Base-by-base conservation (phyloP, 2,888 invertebrate species). In the Pycnomerus fuliginosus region DNA sequence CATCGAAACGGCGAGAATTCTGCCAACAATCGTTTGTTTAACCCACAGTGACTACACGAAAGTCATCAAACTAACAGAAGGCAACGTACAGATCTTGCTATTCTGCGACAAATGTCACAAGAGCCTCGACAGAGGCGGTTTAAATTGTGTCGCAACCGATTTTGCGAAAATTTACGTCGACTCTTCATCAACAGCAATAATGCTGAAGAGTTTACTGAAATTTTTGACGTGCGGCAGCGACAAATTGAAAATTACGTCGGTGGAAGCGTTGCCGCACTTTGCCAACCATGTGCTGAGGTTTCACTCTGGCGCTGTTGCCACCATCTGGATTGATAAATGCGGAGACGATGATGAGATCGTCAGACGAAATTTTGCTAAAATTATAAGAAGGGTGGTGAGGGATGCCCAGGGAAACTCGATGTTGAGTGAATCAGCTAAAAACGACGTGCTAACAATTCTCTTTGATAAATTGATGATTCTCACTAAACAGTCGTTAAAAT, bases 401-500 rank as follows among this genome's bases (percentile, higher is more conserved):
- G 16, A n/a, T 5, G 20, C 62, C 41, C 44, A 68, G 64, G 48
- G 53, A 24, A 60, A 58, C 34, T 28, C 35, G 14, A 38, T 44
- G 13, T 64, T 74, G 40, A 62, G 68, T 38, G 62, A 60, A 30
- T 50, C 64, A 1, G 60, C 69, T 8, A 77, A 70, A 61, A 70
- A 72, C 14, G 62, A 70, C 36, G 72, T 76, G 11, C 50, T 77
- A 8, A 60, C 69, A n/a, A 53, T 68, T 30, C 67, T 73, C 25
- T 67, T 80, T 1, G 71, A 75, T 47, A 55, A 74, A 16, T 42
- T 71, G 56, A 77, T 80, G 2, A 69, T 74, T 44, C 68, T 70
- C 8, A 75, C 77, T 2, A 74, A 73, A 58, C 66, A 61, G 23
- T 74, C 78, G 37, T 65, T 85, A 28, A 74, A 76, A 53, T 73